Evolutionary conservation across 2,113 vertebrate species (phyloP).

Genomic region (Chauna torquata): DNA sequence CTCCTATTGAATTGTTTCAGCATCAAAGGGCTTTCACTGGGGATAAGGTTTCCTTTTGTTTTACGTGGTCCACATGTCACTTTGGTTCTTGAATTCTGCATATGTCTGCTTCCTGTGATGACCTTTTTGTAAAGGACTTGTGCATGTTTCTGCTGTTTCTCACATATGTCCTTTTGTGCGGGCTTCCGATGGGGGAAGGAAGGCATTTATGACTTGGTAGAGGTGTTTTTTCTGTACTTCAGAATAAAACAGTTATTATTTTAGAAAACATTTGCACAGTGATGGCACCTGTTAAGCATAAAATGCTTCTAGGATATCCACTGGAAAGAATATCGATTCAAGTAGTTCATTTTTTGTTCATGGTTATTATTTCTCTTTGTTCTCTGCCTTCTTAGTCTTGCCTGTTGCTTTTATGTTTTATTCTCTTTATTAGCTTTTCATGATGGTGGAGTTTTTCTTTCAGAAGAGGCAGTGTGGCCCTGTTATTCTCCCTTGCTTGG

Average conservation of each 20-base stretch:
- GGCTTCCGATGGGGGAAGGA: not conserved
- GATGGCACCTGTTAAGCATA: not conserved
- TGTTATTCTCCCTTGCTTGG: not conserved
- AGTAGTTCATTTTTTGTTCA: no score
- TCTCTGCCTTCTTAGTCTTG: not conserved
- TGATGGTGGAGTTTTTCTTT: not conserved
- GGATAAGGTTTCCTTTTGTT: not conserved
- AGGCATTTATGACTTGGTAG: not conserved
- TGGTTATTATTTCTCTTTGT: slow-evolving; percentile 12
- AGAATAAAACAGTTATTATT: not conserved
- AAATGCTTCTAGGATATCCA: not conserved
- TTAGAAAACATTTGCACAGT: not conserved
- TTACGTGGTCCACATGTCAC: not conserved
- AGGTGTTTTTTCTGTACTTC: not conserved
- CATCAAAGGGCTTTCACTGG: not conserved
- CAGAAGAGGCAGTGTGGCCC: not conserved
- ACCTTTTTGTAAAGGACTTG: not conserved
- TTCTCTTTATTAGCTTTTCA: not conserved
- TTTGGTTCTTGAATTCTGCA: not conserved
- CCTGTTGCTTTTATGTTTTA: slow-evolving; percentile 23
- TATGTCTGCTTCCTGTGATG: not conserved
- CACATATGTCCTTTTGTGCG: not conserved
- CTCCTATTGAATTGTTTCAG: not conserved
- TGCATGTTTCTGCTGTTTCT: not conserved
- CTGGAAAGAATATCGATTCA: not conserved